Conservation (phyloP, 2,797 vertebrate species). For the Galago senegalensis region DNA sequence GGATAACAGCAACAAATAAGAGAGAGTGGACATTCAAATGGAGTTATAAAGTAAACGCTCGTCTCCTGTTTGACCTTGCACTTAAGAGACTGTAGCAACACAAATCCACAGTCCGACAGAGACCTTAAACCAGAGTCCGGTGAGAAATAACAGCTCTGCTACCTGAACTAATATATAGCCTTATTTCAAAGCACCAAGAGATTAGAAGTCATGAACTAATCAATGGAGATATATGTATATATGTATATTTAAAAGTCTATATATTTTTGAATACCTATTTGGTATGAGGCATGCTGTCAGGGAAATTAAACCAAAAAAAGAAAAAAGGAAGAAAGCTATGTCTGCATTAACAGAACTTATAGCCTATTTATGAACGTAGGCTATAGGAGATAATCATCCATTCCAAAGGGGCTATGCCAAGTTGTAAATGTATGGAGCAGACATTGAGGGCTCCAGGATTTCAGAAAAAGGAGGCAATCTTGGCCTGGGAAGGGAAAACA, state of each 20-base stretch:
- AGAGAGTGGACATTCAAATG: background rate
- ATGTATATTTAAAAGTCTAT: too few relatives aligned
- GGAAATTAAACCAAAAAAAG: background rate
- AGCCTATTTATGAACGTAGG: background rate
- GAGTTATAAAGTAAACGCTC: background rate
- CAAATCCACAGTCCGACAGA: background rate
- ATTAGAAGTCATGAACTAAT: background rate
- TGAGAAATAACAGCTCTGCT: background rate
- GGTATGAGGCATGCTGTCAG: background rate
- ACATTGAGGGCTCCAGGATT: background rate
- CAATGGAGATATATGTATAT: background rate
- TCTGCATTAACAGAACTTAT: background rate
- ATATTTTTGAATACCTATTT: background rate
- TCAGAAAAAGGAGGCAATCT: background rate
- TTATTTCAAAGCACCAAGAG: background rate
- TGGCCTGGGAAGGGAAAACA: background rate
- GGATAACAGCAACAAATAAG: slow-evolving; percentile 20
- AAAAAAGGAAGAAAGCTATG: background rate
- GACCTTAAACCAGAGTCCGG: background rate
- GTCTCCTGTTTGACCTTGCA: slow-evolving; percentile 4
- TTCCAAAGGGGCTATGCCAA: background rate
- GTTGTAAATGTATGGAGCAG: background rate
- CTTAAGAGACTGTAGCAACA: background rate
- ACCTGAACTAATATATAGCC: background rate
- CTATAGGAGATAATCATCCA: background rate